phyloP scores from a whole-genome alignment of 2,888 invertebrate species.

The Plutella xylostella region DNA sequence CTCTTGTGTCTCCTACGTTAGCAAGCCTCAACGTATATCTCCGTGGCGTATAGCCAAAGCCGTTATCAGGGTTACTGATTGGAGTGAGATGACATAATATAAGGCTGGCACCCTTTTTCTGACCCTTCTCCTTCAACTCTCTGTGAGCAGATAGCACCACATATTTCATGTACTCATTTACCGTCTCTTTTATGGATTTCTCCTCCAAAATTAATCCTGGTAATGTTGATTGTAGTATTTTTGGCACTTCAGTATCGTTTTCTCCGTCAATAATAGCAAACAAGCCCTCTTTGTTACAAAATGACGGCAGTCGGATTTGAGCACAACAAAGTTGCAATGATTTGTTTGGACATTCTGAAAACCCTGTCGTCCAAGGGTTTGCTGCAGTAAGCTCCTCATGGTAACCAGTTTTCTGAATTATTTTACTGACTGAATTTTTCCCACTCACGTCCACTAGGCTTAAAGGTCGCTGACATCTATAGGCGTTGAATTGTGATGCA shows the following conservation, averaged over 20 bases:
- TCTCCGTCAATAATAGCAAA: constrained; percentile 88
- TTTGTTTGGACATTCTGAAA: constrained; percentile 86
- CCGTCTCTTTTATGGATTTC: constrained; percentile 82
- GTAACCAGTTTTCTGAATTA: constrained; percentile 56
- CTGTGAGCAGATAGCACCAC: constrained; percentile 84
- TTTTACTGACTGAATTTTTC: constrained; percentile 78
- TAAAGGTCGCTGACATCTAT: constrained; percentile 82
- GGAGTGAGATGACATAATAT: constrained; percentile 80
- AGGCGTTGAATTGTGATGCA: constrained; percentile 83
- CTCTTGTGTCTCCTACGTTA: constrained; percentile 80
- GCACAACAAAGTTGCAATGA: constrained; percentile 80
- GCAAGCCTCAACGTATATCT: constrained; percentile 79
- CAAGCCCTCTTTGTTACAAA: constrained; percentile 83
- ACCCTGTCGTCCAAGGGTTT: constrained; percentile 83
- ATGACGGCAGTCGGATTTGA: constrained; percentile 81
- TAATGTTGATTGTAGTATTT: constrained; percentile 77
- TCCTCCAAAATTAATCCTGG: constrained; percentile 86
- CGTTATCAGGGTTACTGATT: constrained; percentile 68
- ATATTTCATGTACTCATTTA: constrained; percentile 86
- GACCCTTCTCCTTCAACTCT: constrained; percentile 80
- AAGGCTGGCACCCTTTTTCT: constrained; percentile 78
- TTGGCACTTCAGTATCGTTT: constrained; percentile 76
- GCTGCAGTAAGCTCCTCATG: constrained; percentile 65
- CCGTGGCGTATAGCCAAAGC: constrained; percentile 71
- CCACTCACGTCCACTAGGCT: constrained; percentile 89